Evolutionary conservation across 2,888 invertebrate species (phyloP), one percentile per base, ranked within the genome.

Genomic region (Drosophila barbarae): DNA sequence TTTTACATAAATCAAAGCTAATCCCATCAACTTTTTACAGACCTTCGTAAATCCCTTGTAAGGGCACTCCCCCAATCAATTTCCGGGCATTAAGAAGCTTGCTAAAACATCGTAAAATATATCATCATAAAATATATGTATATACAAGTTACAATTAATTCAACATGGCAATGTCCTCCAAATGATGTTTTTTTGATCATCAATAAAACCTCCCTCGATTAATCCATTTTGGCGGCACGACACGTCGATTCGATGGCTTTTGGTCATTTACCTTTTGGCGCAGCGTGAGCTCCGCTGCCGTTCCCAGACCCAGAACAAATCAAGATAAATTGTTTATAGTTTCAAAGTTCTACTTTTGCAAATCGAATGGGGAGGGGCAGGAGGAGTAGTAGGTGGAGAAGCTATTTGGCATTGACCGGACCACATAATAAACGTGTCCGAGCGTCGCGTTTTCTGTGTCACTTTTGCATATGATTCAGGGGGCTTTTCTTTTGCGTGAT

Each of bases 261-360:
- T 78, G 81, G 77, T 76, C 81, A 81, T 81, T 78, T 81, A 81
- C 81, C 78, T 81, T 71, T 74, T 42, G 73, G 44, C 66, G 57
- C 46, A 57, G 72, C 66, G 67, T 71, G 70, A 65, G 61, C 35
- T 52, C 28, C 28, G 39, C 44, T 13, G 21, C 41, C 23, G 23
- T 26, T 23, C 47, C 52, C 28, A 32, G 9, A 23, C 30, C 54
- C 69, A 64, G 51, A 69, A 59, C 75, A 63, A 77, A 77, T 77
- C 80, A 80, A 77, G 80, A 77, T 73, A 75, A 63, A 80, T 77
- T 74, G 69, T 77, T 69, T 66, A 63, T 77, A 44, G 69, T 60
- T 49, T 12, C 59, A 32, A 23, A 30, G 60, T 63, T 49, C 50
- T 61, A 42, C 18, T 23, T 52, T 51, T 5, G 32, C 44, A n/a